Evolutionary conservation across 2,888 invertebrate species (phyloP), one percentile per base, ranked within the genome.

Genomic region (Nemotelus pantherinus): DNA sequence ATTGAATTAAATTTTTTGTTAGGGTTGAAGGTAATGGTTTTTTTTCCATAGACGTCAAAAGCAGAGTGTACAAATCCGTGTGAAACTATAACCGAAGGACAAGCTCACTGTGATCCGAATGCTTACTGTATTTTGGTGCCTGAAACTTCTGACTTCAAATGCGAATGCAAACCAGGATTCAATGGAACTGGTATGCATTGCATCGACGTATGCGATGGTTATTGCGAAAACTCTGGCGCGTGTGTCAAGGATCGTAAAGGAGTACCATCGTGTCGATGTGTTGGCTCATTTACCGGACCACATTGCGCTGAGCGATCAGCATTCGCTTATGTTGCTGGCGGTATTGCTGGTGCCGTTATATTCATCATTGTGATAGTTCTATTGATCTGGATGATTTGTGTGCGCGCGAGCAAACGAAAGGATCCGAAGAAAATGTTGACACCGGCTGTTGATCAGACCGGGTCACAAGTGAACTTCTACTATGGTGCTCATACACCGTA

Each of bases 371-470:
- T 97, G 87, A 92, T 97, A 83, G 96, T 96, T 53, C 90, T 97
- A 80, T 91, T 97, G 76, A 95, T 97, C 82, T 97, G 97, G 97
- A 97, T 97, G 97, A 97, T 97, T 85, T 97, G 97, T 86, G 96
- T 95, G 78, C 93, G 95, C 84, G 93, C 95, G n/a, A 92, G 93
- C 76, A 92, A 94, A 84, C 93, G 94, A 87, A 93, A 94, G 85
- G 95, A 96, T 90, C 95, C 96, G 82, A 96, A 96, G 91, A 96
- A 96, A 88, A 93, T 96, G 84, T 88, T 95, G 41, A 93, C 94
- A 39, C 95, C 95, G 80, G 95, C 95, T 47, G 94, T 95, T 60
- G 96, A 96, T 86, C 95, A 95, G 84, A 95, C 95, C 82, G 96
- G 96, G 63, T 96, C 96, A 2, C 96, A 96, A 89, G 96, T 96